Evolutionary conservation across 2,797 vertebrate genomes (phyloP).

Genomic region (Champsocephalus gunnari): DNA sequence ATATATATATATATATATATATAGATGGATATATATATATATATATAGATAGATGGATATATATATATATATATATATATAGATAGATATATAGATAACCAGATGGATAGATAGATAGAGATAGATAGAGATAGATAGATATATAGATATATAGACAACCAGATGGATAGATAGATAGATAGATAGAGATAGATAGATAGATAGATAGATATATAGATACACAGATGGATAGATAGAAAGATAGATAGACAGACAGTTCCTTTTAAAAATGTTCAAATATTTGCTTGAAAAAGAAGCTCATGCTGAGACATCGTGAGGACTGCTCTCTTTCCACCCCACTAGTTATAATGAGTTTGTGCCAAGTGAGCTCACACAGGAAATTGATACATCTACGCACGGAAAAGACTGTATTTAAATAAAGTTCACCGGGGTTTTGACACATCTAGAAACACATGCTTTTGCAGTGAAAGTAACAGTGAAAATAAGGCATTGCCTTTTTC

Average conservation of each 20-base stretch:
- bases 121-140: slow-evolving; percentile 7
- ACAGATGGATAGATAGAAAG: no score
- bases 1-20: background rate
- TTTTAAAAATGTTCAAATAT: background rate
- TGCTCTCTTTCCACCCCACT: slow-evolving; percentile 22
- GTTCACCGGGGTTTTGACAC: slow-evolving; percentile 14
- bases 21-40: background rate
- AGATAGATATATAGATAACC: background rate
- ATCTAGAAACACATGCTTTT: slow-evolving; percentile 6
- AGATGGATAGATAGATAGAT: background rate
- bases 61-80: background rate
- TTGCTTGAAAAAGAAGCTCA: slow-evolving; percentile 15
- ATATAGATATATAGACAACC: background rate
- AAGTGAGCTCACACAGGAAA: slow-evolving; percentile 9
- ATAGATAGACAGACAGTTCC: background rate
- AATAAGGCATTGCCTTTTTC: background rate
- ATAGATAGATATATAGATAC: background rate
- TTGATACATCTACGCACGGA: background rate
- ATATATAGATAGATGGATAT: background rate
- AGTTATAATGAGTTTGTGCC: slow-evolving; percentile 22
- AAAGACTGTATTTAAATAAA: slow-evolving; percentile 16
- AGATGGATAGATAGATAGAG: background rate
- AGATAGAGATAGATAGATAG: background rate
- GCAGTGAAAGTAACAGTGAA: slow-evolving; percentile 6
- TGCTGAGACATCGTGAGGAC: slow-evolving; percentile 14